Percentiles rank a stretch among this genome's conserved stretches.
These are phyloP conservation scores for Xiphophorus birchmanni DNA, from an alignment of 2,797 vertebrate genomes.

Conservation along the genomic window DNA sequence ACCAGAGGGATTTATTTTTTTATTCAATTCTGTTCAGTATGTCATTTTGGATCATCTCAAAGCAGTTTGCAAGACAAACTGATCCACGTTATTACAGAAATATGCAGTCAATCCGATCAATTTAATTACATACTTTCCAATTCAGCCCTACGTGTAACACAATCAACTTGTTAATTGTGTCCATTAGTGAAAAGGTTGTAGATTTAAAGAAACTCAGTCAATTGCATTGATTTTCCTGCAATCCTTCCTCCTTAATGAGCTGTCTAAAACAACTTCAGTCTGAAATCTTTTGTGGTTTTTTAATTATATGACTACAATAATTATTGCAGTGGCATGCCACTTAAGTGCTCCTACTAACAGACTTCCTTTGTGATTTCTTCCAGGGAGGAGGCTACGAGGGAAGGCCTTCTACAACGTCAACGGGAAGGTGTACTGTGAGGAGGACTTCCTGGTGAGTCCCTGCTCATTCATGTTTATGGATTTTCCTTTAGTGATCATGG, in stretches of 20 bases:
- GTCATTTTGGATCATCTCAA: background rate
- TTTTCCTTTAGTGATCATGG: slow-evolving; percentile 4
- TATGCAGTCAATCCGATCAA: background rate
- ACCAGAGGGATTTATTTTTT: background rate
- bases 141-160: background rate
- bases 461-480: background rate
- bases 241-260: background rate
- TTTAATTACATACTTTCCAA: background rate
- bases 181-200: background rate
- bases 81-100: background rate
- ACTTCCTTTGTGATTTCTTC: slow-evolving; percentile 14
- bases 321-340: background rate
- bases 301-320: background rate
- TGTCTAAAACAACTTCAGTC: background rate
- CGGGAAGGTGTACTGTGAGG: slow-evolving; percentile 97
- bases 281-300: background rate
- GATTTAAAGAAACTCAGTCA: background rate
- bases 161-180: background rate
- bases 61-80: background rate
- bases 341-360: background rate
- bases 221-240: background rate
- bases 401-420: slow-evolving; percentile 99
- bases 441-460: slow-evolving; percentile 95
- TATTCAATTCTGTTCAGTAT: background rate
- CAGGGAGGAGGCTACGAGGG: slow-evolving; percentile 94